A percentile compares a stretch with the other conserved stretches of the same genome.
phyloP scores from a whole-genome alignment of 2,797 vertebrate genomes.

The Anguilla obscura region DNA sequence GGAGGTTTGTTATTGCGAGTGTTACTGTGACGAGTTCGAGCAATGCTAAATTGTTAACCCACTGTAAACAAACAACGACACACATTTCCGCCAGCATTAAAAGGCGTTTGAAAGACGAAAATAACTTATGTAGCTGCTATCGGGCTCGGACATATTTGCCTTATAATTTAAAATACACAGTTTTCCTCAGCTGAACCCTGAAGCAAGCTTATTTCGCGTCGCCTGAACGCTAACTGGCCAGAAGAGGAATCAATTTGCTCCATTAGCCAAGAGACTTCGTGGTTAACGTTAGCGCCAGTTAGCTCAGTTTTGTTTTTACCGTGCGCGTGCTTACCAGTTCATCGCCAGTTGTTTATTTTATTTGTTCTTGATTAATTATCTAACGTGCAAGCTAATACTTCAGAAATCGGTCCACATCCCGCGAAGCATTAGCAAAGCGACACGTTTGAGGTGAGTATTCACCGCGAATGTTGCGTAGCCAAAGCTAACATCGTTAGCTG shows the following conservation, averaged over 20 bases:
- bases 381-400: background rate
- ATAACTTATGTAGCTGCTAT: background rate
- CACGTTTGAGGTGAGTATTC: background rate
- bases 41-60: constrained; percentile 59
- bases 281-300: background rate
- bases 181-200: background rate
- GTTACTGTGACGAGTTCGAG: constrained; percentile 49
- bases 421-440: background rate
- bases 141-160: background rate
- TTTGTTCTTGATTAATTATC: background rate
- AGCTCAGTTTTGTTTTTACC: background rate
- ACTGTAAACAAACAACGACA: constrained; percentile 69
- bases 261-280: background rate
- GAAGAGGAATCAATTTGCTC: background rate
- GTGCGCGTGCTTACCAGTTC: background rate
- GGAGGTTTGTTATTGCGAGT: constrained; percentile 64
- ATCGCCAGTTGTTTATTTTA: background rate
- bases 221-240: background rate
- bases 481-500: background rate
- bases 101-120: constrained; percentile 21
- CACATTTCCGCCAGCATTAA: background rate
- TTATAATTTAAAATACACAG: background rate
- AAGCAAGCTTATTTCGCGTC: background rate
- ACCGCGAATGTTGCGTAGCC: background rate
- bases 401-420: background rate